A percentile compares a stretch with the other conserved stretches of the same genome.
These are phyloP conservation scores for Olivierus martensii DNA, from an alignment of 1,140 invertebrate genomes.

Conservation along the genomic window DNA sequence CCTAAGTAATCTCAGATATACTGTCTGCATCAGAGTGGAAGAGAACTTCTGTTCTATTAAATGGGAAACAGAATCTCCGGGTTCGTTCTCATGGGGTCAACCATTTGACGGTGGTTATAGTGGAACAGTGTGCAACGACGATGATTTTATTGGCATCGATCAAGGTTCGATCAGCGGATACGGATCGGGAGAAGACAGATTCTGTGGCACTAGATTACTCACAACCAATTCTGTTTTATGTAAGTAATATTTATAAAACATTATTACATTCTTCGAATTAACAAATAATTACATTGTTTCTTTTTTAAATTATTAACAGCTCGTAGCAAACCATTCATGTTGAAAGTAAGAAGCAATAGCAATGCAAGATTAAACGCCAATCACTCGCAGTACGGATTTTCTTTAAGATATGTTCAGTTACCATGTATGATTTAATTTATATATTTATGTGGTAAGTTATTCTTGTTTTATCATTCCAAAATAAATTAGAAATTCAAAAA, in stretches of 20 bases:
- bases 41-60: conserved; percentile 70
- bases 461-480: too few relatives aligned
- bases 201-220: conserved; percentile 20
- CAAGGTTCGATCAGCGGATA: conserved; percentile 22
- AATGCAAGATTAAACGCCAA: conserved; percentile 20
- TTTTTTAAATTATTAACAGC: too few relatives aligned
- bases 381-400: conserved; percentile 23
- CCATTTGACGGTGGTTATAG: conserved; percentile 21
- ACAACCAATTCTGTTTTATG: conserved; percentile 21
- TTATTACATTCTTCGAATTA: too few relatives aligned
- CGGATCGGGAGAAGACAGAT: conserved; percentile 23
- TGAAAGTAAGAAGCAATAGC: conserved; percentile 22
- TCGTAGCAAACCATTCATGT: conserved; percentile 23
- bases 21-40: conserved; percentile 66
- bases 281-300: too few relatives aligned
- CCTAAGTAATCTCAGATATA: conserved; percentile 76
- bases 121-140: conserved; percentile 22
- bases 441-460: too few relatives aligned
- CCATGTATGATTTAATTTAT: conserved; percentile 22
- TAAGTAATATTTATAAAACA: conserved; percentile 18
- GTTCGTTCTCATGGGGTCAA: conserved; percentile 21
- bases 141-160: conserved; percentile 25
- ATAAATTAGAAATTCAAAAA: too few relatives aligned
- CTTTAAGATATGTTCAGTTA: conserved; percentile 22
- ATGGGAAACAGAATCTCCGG: conserved; percentile 23